Conservation (phyloP, 2,797 vertebrate species). For the Gymnothorax reevesii region DNA sequence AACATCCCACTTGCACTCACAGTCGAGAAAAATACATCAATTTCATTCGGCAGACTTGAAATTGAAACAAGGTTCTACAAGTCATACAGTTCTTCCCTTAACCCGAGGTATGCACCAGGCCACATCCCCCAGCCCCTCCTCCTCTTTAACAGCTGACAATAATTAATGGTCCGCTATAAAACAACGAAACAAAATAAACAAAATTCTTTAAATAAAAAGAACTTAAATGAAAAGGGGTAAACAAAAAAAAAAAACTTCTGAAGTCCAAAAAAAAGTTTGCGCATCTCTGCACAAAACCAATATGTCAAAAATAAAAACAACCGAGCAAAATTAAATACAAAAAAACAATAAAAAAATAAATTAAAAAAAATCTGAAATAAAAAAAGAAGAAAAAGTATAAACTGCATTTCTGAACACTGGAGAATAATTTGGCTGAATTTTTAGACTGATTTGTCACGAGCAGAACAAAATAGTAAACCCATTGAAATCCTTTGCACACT, state of each 20-base stretch:
- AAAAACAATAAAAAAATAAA: conserved; percentile 34
- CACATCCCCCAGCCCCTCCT: conserved; percentile 55
- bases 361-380: conserved; percentile 42
- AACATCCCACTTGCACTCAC: conserved; percentile 72
- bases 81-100: conserved; percentile 54
- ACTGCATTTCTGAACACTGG: conserved; percentile 21
- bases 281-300: conserved; percentile 67
- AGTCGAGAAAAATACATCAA: conserved; percentile 63
- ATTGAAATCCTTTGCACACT: conserved; percentile 31
- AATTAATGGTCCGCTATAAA: conserved; percentile 68
- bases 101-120: conserved; percentile 53
- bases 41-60: conserved; percentile 58
- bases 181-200: conserved; percentile 65
- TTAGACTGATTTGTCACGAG: conserved; percentile 44
- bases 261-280: conserved; percentile 76
- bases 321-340: conserved; percentile 39
- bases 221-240: conserved; percentile 45
- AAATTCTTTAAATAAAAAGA: conserved; percentile 78
- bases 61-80: conserved; percentile 64
- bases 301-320: conserved; percentile 35
- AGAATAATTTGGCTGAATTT: conserved; percentile 42
- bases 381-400: conserved; percentile 25
- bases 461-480: conserved; percentile 38
- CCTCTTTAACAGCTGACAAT: conserved; percentile 48
- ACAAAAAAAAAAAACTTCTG: conserved; percentile 72